Conservation (phyloP, 2,797 vertebrate species). For the Pygocentrus nattereri region DNA sequence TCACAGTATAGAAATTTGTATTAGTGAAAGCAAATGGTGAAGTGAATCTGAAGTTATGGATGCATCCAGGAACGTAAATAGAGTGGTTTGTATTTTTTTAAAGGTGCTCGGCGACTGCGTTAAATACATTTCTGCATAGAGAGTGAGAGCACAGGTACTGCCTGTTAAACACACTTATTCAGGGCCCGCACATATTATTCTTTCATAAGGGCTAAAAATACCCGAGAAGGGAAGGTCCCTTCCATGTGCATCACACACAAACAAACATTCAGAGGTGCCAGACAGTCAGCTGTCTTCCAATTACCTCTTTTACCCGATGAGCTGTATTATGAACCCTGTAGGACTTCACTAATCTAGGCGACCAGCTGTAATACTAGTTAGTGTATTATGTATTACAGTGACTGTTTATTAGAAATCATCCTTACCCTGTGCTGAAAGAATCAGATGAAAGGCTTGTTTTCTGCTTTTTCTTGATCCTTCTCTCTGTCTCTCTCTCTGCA, state of each 20-base stretch:
- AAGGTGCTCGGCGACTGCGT: neutral
- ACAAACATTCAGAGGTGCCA: conserved; percentile 19
- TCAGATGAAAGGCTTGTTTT: conserved; percentile 12
- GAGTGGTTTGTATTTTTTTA: neutral
- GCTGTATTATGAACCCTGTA: neutral
- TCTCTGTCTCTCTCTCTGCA: neutral
- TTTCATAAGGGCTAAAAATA: conserved; percentile 47
- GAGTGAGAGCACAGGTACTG: conserved; percentile 17
- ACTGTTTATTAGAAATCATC: neutral
- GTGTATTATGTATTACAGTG: neutral
- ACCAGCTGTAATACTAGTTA: neutral
- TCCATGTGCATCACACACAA: conserved; percentile 16
- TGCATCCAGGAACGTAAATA: neutral
- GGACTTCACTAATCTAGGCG: neutral
- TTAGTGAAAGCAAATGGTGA: neutral
- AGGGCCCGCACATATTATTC: conserved; percentile 36
- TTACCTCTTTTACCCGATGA: neutral
- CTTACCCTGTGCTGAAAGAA: conserved; percentile 44
- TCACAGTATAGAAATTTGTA: neutral
- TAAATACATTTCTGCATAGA: neutral
- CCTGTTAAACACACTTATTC: conserved; percentile 32
- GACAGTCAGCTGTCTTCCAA: conserved; percentile 1
- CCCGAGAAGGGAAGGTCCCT: conserved; percentile 25
- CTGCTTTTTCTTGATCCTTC: conserved; percentile 20
- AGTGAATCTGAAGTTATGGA: neutral